A percentile compares a stretch with the other conserved stretches of the same genome.
Evolutionary conservation across 2,888 invertebrate species (phyloP).

Genomic region (Tanytarsus gracilentus): DNA sequence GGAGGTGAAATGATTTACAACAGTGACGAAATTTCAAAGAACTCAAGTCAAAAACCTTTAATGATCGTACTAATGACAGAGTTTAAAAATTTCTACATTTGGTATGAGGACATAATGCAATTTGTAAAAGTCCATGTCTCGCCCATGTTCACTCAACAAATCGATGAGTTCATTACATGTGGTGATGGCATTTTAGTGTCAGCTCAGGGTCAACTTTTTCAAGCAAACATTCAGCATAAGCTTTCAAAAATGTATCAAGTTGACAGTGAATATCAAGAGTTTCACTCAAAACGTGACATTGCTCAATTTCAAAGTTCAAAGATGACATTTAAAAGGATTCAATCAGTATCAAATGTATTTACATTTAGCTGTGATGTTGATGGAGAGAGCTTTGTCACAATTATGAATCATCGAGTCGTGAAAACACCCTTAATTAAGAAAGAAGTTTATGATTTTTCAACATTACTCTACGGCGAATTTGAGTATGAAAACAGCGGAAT

Average conservation of each 20-base stretch:
- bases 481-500: constrained; percentile 5
- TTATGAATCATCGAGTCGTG: not conserved
- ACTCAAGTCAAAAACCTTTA: constrained; percentile 33
- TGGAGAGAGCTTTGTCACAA: constrained; percentile 16
- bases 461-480: not conserved
- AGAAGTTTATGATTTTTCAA: constrained; percentile 9
- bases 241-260: constrained; percentile 1
- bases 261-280: constrained; percentile 13
- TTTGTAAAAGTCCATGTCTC: constrained; percentile 40
- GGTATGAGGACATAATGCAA: constrained; percentile 41
- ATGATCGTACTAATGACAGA: constrained; percentile 38
- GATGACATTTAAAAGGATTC: constrained; percentile 5
- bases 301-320: not conserved
- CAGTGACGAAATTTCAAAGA: constrained; percentile 9
- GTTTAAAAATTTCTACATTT: constrained; percentile 39
- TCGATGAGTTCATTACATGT: constrained; percentile 36
- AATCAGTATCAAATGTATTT: not conserved
- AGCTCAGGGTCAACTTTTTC: constrained; percentile 34
- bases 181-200: constrained; percentile 38
- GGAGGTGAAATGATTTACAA: constrained; percentile 44
- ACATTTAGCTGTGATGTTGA: not conserved
- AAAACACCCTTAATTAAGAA: not conserved
- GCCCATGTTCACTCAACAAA: constrained; percentile 36
- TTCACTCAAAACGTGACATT: constrained; percentile 1
- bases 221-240: not conserved